These are phyloP conservation scores for Acomys russatus DNA, from an alignment of 2,797 vertebrate species.

Conservation along the genomic window DNA sequence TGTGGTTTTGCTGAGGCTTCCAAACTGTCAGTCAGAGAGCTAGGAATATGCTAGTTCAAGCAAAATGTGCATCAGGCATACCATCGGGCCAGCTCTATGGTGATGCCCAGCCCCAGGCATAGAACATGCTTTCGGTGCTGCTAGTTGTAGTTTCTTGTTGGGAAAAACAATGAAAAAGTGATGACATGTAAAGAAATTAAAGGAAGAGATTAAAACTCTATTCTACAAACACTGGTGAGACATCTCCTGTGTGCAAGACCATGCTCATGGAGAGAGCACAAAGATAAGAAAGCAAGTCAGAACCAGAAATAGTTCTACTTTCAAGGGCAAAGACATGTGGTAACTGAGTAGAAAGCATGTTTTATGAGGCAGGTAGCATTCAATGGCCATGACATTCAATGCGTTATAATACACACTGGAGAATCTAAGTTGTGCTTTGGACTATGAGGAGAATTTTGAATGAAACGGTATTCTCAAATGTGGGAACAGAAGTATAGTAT, in stretches of 20 bases:
- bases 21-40: background rate
- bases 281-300: background rate
- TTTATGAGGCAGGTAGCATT: background rate
- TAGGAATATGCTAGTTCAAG: background rate
- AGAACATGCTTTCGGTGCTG: background rate
- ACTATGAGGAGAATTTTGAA: background rate
- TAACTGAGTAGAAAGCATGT: background rate
- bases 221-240: background rate
- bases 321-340: background rate
- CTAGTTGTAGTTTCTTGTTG: background rate
- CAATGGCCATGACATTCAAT: background rate
- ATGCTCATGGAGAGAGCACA: background rate
- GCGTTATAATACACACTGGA: no score
- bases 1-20: background rate
- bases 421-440: no score
- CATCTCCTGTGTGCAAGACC: background rate
- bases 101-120: accelerated
- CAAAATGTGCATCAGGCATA: background rate
- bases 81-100: background rate
- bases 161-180: background rate
- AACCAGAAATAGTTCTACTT: background rate
- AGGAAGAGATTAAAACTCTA: background rate
- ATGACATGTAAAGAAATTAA: background rate
- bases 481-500: background rate
- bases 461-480: background rate